Conservation (phyloP, 53 echinoderm and acorn worm species). For the Mesocentrotus franciscanus region DNA sequence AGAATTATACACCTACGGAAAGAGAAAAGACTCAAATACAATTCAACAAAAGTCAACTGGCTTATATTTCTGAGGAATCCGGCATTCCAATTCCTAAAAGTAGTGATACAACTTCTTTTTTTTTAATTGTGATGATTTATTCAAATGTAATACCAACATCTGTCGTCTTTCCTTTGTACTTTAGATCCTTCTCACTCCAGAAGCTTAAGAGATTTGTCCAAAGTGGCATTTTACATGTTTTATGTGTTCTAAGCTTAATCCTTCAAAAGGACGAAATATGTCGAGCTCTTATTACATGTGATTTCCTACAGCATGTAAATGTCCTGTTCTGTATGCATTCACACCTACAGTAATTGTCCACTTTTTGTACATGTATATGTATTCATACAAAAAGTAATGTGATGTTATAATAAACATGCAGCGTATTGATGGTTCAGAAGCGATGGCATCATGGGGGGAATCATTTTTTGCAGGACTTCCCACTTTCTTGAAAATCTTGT, state of each 20-base stretch:
- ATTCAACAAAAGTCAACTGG: neutral
- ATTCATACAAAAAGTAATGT: too few relatives aligned
- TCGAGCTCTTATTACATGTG: neutral
- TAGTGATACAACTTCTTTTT: neutral
- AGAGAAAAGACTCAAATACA: neutral
- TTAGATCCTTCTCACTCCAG: neutral
- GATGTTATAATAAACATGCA: too few relatives aligned
- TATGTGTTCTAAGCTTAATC: neutral
- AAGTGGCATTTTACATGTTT: neutral
- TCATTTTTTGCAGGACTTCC: too few relatives aligned
- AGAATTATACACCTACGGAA: neutral
- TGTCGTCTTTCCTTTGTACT: neutral
- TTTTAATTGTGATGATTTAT: neutral
- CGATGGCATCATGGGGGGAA: too few relatives aligned
- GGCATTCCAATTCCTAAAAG: neutral
- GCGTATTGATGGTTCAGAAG: too few relatives aligned
- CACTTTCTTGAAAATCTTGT: too few relatives aligned
- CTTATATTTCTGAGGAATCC: neutral
- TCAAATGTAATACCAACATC: conserved; percentile 19
- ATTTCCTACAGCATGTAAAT: neutral
- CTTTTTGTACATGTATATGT: too few relatives aligned
- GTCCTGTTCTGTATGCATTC: neutral
- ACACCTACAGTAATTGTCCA: too few relatives aligned
- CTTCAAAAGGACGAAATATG: neutral
- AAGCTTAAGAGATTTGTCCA: conserved; percentile 16